Conservation (phyloP, 1,140 invertebrate species). For the Lineus longissimus region DNA sequence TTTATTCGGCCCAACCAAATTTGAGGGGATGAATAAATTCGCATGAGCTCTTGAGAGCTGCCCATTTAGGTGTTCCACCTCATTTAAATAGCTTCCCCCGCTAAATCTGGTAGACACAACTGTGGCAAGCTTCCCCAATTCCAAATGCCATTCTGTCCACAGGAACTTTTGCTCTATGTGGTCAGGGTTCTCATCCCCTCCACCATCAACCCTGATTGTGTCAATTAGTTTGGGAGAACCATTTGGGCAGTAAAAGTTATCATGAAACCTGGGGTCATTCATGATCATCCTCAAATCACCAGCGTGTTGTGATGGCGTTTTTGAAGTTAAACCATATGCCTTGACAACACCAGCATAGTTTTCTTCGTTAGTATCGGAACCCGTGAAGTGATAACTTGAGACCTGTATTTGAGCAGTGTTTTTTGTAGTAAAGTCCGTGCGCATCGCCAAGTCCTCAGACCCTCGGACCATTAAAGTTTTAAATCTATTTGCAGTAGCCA, state of each 20-base stretch:
- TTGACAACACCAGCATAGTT: conserved; percentile 4
- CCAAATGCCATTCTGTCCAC: neutral
- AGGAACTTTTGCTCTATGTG: conserved; percentile 5
- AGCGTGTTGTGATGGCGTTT: conserved; percentile 1
- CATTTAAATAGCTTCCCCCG: neutral
- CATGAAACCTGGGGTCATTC: neutral
- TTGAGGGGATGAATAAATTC: conserved; percentile 2
- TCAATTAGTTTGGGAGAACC: conserved; percentile 1
- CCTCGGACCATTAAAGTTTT: neutral
- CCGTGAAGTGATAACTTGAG: neutral
- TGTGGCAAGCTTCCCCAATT: neutral
- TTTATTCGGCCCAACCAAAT: neutral
- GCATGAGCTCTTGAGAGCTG: neutral
- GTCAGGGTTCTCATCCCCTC: conserved; percentile 2
- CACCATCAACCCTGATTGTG: conserved; percentile 2
- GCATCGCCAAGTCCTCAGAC: neutral
- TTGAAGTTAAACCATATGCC: neutral
- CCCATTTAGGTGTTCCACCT: neutral
- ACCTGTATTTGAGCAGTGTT: neutral
- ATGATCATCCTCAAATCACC: neutral
- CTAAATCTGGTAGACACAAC: neutral
- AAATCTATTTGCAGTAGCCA: neutral
- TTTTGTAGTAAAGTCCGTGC: neutral
- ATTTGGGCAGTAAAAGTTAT: neutral
- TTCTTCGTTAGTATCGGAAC: neutral